Conservation (phyloP, 2,888 invertebrate genomes). For the Agrilus mali region DNA sequence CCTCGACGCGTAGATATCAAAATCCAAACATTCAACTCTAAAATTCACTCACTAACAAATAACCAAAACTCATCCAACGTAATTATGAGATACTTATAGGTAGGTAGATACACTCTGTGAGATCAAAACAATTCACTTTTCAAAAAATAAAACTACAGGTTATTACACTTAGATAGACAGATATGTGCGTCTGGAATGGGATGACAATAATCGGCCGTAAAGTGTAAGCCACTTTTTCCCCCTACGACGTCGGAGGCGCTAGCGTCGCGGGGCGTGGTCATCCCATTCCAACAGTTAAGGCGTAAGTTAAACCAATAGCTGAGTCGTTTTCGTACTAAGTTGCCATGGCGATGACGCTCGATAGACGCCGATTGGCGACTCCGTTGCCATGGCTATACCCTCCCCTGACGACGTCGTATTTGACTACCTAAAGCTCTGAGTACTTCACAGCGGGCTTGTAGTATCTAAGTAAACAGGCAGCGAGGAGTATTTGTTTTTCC, state of each 20-base stretch:
- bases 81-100: no score
- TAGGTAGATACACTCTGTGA: no score
- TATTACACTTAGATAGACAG: no score
- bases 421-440: constrained; percentile 38
- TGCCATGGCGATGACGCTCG: constrained; percentile 19
- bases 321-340: constrained; percentile 16
- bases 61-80: no score
- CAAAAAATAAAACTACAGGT: no score
- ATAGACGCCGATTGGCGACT: constrained; percentile 18
- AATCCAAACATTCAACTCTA: no score
- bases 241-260: constrained; percentile 24
- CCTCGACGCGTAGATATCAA: no score
- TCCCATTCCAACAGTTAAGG: constrained; percentile 26
- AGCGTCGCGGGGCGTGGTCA: constrained; percentile 31
- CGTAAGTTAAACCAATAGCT: constrained; percentile 11
- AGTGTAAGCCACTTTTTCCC: constrained; percentile 13
- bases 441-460: constrained; percentile 38
- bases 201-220: constrained; percentile 10
- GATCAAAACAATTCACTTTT: no score
- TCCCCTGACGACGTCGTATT: constrained; percentile 30
- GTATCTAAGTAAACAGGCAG: constrained; percentile 39
- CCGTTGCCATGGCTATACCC: constrained; percentile 25
- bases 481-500: constrained; percentile 44
- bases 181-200: no score
- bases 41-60: no score